Evolutionary conservation across 2,113 vertebrate genomes (phyloP).

Genomic region (Eubucco bourcierii): DNA sequence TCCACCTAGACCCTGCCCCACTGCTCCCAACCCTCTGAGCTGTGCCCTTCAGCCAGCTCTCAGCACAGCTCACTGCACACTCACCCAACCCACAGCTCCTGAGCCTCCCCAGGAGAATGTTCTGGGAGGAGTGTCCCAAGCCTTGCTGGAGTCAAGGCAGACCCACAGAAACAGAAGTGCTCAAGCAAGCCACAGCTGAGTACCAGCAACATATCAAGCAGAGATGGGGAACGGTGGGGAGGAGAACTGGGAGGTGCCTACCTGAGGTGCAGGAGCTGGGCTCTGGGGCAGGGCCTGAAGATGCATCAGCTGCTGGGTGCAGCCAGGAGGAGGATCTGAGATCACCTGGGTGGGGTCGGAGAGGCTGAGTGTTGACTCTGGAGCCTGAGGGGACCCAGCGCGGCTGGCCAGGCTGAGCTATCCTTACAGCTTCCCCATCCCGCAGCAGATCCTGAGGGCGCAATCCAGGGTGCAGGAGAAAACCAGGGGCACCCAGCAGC

Average conservation of each 20-base stretch:
- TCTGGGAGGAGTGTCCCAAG: too few relatives aligned
- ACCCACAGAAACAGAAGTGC: neutral
- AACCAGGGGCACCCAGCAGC: neutral
- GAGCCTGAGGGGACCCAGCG: neutral
- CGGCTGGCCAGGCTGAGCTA: accelerated
- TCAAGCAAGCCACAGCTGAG: accelerated
- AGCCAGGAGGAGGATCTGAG: neutral
- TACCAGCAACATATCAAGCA: neutral
- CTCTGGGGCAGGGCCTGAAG: accelerated
- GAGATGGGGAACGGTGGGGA: accelerated
- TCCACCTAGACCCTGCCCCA: too few relatives aligned
- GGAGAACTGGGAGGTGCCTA: neutral
- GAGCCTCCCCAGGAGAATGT: too few relatives aligned
- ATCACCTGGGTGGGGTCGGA: neutral
- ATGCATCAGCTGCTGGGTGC: neutral
- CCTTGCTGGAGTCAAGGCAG: too few relatives aligned
- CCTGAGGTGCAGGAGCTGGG: neutral
- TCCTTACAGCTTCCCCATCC: neutral
- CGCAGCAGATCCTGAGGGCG: accelerated
- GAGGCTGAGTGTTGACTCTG: neutral
- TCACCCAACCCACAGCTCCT: too few relatives aligned
- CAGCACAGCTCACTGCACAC: too few relatives aligned
- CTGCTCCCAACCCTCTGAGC: too few relatives aligned
- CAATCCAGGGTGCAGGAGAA: accelerated
- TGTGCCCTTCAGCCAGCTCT: too few relatives aligned